These are phyloP conservation scores for Elephas maximus DNA, from an alignment of 2,113 vertebrate species.

Conservation along the genomic window DNA sequence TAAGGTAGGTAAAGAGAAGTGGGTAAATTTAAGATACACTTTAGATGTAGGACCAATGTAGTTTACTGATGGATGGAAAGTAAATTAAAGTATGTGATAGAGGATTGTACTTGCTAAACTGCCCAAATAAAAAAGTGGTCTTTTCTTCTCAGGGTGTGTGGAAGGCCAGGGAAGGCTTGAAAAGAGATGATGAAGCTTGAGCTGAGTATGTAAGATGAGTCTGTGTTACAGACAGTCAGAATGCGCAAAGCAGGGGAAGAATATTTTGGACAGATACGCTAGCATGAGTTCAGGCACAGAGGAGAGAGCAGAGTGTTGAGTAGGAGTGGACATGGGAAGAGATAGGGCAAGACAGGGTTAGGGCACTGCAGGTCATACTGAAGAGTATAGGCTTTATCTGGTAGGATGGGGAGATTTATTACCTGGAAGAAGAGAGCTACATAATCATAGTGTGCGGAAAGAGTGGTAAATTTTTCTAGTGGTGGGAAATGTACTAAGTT, in stretches of 20 bases:
- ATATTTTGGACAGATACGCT: background rate
- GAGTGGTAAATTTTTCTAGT: background rate
- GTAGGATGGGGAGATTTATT: background rate
- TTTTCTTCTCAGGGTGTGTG: background rate
- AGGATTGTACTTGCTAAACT: background rate
- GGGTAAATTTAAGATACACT: background rate
- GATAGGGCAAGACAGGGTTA: background rate
- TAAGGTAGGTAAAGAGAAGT: background rate
- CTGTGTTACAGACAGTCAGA: background rate
- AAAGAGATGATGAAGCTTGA: background rate
- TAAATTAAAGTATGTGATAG: background rate
- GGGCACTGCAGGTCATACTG: fast-evolving
- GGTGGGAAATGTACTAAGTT: background rate
- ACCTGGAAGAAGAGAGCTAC: background rate
- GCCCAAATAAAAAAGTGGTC: background rate
- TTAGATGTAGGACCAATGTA: background rate
- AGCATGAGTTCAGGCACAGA: background rate
- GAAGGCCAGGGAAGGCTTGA: background rate
- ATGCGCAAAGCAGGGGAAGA: background rate
- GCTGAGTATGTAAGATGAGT: background rate
- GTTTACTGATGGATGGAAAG: background rate
- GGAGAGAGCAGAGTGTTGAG: fast-evolving
- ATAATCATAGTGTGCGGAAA: background rate
- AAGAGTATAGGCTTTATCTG: background rate
- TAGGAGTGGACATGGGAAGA: background rate